Evolutionary conservation across 2,888 invertebrate species (phyloP), one percentile per base, ranked within the genome.

Genomic region (Sesia apiformis): DNA sequence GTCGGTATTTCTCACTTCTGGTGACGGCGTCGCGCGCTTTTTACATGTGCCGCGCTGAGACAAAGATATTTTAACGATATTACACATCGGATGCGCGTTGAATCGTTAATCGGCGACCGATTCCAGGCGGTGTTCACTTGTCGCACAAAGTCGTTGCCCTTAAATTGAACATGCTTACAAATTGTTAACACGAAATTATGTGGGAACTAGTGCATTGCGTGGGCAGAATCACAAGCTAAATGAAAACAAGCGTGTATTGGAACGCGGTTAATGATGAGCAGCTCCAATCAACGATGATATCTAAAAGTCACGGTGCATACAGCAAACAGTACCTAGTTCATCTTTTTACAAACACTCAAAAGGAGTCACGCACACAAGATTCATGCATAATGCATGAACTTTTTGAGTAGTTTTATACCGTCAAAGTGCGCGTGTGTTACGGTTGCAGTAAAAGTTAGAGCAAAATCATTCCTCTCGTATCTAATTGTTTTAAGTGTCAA

Each of bases 1-100:
- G 72, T 71, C 66, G 76, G 78, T 76, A 83, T 84, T 84, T 88
- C 83, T 87, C 88, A 88, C 89, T 84, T 87, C 71, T 70, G 76
- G 79, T 79, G 81, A 79, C 74, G 76, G 70, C 52, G 53, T 55
- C 56, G 70, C 64, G 65, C 64, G 70, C 77, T 87, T 87, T 86
- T 88, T 83, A 81, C 74, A 61, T 75, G 72, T 73, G 73, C 77
- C 67, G 79, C 83, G 84, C 85, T 83, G 78, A 83, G 77, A 84
- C 85, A 85, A 82, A 88, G 84, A 84, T 86, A 89, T 89, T 89
- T 89, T 89, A 88, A 88, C 84, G 85, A 84, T 86, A 89, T 87
- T 85, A 82, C 86, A 79, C 79, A 78, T 76, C 72, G 78, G 78
- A 84, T 80, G 89, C 77, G 83, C 74, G 79, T 77, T 84, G 89